These are phyloP conservation scores for Nomada flava DNA, from an alignment of 2,888 invertebrate species.

Conservation along the genomic window DNA sequence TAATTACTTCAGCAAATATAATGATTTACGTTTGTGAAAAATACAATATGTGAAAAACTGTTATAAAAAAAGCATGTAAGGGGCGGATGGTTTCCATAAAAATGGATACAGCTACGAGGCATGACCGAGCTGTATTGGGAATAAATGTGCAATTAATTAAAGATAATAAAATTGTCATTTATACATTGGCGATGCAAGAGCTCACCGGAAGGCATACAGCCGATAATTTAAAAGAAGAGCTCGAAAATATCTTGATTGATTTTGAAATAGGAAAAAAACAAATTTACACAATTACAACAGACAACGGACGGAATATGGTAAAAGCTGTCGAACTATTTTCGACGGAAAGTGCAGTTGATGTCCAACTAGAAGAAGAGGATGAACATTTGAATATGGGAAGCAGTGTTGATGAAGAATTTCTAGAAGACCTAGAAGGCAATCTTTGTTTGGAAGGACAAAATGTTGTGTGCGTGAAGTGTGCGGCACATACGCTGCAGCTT, in stretches of 20 bases:
- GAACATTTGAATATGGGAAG: not conserved
- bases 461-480: not conserved
- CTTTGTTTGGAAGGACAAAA: not conserved
- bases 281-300: not conserved
- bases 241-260: not conserved
- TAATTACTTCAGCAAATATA: not conserved
- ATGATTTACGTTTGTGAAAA: not conserved
- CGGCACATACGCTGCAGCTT: conserved; percentile 5
- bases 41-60: not conserved
- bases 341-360: not conserved
- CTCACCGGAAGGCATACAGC: not conserved
- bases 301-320: conserved; percentile 6
- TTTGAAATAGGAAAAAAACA: not conserved
- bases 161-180: not conserved
- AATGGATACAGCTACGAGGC: not conserved
- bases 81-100: conserved; percentile 7
- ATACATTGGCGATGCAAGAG: conserved; percentile 5
- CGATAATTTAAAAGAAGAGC: not conserved
- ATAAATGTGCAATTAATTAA: not conserved
- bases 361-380: not conserved
- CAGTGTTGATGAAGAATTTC: not conserved
- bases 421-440: not conserved
- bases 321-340: conserved; percentile 6
- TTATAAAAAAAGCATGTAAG: not conserved
- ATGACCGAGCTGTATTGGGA: not conserved